phyloP scores from a whole-genome alignment of 2,888 invertebrate genomes.

The Aphodius granarius region DNA sequence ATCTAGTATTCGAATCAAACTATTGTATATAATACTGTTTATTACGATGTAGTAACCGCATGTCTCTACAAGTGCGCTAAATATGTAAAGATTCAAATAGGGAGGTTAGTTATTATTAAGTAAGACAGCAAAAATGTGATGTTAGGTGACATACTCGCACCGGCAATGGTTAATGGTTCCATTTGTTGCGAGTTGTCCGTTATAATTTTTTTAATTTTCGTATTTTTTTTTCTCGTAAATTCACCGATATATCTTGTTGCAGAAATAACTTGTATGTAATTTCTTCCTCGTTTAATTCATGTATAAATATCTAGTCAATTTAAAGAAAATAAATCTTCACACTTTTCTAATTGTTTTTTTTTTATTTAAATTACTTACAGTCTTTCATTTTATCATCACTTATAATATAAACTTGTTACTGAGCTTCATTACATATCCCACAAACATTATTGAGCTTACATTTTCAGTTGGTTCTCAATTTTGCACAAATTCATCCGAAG shows the following conservation, averaged over 20 bases:
- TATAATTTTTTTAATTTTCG: neutral
- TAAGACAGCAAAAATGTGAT: neutral
- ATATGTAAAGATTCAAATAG: neutral
- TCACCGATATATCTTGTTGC: neutral
- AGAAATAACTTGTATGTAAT: neutral
- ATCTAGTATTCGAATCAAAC: neutral
- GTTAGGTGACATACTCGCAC: neutral
- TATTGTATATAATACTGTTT: neutral
- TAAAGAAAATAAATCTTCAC: constrained; percentile 26
- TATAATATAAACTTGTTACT: neutral
- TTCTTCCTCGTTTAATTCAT: constrained; percentile 1
- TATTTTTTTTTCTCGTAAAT: neutral
- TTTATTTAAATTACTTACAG: constrained; percentile 15
- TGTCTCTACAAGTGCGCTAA: neutral
- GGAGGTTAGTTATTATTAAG: neutral
- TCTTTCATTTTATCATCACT: no score
- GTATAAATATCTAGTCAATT: constrained; percentile 29
- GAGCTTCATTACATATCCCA: no score
- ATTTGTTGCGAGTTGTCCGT: neutral
- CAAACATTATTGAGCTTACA: no score
- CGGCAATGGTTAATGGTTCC: neutral
- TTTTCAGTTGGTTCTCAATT: no score
- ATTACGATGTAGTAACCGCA: neutral
- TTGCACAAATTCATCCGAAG: no score
- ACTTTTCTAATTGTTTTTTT: constrained; percentile 20